Base-by-base conservation (phyloP, 2,888 invertebrate species). In the Steinernema scapterisci region DNA sequence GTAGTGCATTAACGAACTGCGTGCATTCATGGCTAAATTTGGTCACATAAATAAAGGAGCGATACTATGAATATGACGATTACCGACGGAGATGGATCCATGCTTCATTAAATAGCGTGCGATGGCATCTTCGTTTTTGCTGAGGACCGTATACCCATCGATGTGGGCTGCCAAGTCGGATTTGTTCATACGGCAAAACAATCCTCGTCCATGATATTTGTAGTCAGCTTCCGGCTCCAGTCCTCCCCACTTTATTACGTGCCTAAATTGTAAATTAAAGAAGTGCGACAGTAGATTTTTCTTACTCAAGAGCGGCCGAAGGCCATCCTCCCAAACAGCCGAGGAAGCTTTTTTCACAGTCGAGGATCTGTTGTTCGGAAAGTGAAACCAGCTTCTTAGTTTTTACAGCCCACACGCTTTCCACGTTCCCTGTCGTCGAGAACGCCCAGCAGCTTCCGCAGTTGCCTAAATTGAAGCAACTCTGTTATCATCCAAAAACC, bases 401-500 rank as follows among this genome's bases (percentile, higher is more conserved):
- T 13, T 54, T 54, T 9, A 54, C 54, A 19, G 54, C 54, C 54
- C 54, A 54, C 11, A 54, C 25, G 21, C 54, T 54, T 25, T 54
- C 54, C 23, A 54, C 54, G 54, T 54, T 54, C 6, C 54, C 54
- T 6, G 54, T 54, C 23, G 54, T 25, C 13, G 54, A 54, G 21
- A 54, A 54, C 13, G 54, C 54, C 54, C 54, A 54, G 13, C 54
- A 54, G 54, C 54, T 54, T 23, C 54, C 54, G 21, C 54, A 54
- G 5, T 21, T 23, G 13, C 54, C 54, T 54, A 5, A 54, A 54
- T 6, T 48, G 48, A 48, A 3, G 48, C 48, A 19, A 7, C 3
- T n/a, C n/a, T n/a, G n/a, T n/a, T n/a, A n/a, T n/a, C n/a, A n/a
- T n/a, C n/a, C n/a, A n/a, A n/a, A n/a, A n/a, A n/a, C n/a, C n/a